Conservation (phyloP, 2,113 vertebrate species). For the Cygnus atratus region DNA sequence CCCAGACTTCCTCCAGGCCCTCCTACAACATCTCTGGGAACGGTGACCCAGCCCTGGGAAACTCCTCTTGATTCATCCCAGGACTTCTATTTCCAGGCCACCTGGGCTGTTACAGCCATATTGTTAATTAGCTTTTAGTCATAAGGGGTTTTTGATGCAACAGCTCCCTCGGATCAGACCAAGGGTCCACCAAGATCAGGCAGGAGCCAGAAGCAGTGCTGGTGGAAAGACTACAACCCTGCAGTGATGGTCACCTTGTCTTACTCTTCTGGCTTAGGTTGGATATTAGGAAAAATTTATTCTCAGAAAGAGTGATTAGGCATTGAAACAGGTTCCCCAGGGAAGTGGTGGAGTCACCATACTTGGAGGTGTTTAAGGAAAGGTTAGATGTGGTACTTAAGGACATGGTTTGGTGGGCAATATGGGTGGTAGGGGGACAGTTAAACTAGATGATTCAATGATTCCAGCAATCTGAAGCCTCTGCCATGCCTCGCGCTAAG, state of each 20-base stretch:
- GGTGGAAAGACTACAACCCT: not conserved
- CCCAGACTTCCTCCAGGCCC: not conserved
- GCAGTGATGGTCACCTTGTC: not conserved
- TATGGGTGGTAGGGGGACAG: no score
- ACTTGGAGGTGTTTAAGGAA: no score
- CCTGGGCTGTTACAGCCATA: fast-evolving
- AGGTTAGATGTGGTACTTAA: no score
- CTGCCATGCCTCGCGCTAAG: not conserved
- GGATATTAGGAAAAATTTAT: no score
- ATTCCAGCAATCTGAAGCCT: not conserved
- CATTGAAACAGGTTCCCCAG: no score
- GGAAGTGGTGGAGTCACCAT: no score
- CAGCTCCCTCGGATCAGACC: not conserved
- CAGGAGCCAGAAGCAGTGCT: not conserved
- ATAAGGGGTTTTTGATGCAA: not conserved
- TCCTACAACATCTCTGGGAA: not conserved
- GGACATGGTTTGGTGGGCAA: no score
- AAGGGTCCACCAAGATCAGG: not conserved
- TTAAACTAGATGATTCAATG: no score
- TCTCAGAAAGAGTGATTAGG: no score
- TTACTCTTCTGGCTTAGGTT: not conserved
- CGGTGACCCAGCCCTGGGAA: fast-evolving
- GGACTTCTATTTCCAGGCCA: not conserved
- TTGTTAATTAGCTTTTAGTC: not conserved
- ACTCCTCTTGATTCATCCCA: not conserved